Base-by-base conservation (phyloP, 2,797 vertebrate genomes). In the Syncerus caffer region DNA sequence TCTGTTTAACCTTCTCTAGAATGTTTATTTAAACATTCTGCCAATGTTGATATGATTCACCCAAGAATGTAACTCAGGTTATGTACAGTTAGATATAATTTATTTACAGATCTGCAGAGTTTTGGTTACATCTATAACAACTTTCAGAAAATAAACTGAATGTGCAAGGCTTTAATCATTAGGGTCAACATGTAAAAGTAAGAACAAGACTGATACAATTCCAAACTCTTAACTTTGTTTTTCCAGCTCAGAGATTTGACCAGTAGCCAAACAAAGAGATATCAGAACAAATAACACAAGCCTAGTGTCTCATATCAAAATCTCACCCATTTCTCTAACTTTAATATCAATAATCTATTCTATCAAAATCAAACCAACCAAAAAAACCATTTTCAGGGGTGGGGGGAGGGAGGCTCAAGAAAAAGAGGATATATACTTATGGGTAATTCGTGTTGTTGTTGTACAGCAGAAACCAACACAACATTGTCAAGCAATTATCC, bases 51-150 rank as follows among this genome's bases (percentile, higher is more conserved):
- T 96, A 82, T 94, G 97, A 98, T 97, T 97, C 97, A 96, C 96
- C 57, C 95, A 98, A 97, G 97, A 98, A 98, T 97, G 95, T 98
- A 97, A 94, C 95, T 89, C 88, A 98, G 96, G 95, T 97, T 98
- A 86, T 80, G 82, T 97, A 97, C 74, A 87, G 74, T 90, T 94
- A 96, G 90, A 97, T 97, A 96, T 94, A 94, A 97, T 97, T 98
- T 97, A 97, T 98, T 98, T 98, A 98, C 92, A 97, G 89, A 96
- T 90, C 92, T 85, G 45, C n/a, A 96, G 83, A 87, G 94, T 78
- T 90, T 67, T 42, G 86, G 78, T 93, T 95, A 67, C 47, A 92
- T 92, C 74, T 96, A 82, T 57, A 96, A 95, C 84, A 97, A 89
- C 14, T 84, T 97, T 93, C 95, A 96, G 82, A 97, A 98, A 98